phyloP scores from a whole-genome alignment of 2,888 invertebrate genomes.

The Latrodectus hesperus region DNA sequence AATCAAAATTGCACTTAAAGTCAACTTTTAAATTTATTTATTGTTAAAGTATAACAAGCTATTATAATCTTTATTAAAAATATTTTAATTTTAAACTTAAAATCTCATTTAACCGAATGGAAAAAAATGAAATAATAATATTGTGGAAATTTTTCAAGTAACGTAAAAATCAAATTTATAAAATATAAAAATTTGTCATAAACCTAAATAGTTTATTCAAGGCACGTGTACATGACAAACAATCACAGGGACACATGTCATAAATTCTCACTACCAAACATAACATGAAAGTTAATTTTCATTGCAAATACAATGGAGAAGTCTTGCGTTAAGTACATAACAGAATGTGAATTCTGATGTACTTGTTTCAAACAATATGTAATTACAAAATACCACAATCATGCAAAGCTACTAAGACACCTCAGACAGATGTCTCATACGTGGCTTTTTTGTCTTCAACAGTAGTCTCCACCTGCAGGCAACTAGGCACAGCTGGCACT shows the following conservation, averaged over 20 bases:
- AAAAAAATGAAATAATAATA: too few relatives aligned
- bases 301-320: slow-evolving; percentile 2
- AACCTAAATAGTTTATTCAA: neutral
- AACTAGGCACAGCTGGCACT: slow-evolving; percentile 57
- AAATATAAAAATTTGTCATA: too few relatives aligned
- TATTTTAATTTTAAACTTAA: too few relatives aligned
- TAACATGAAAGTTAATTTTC: neutral
- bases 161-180: too few relatives aligned
- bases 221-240: neutral
- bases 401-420: neutral
- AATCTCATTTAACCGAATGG: too few relatives aligned
- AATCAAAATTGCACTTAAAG: too few relatives aligned
- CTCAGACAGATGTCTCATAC: slow-evolving; percentile 58
- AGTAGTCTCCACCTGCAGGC: slow-evolving; percentile 40
- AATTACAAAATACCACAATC: neutral
- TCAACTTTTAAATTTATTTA: too few relatives aligned
- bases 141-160: too few relatives aligned
- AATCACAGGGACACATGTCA: neutral
- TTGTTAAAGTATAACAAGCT: too few relatives aligned
- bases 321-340: neutral
- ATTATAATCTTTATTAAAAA: too few relatives aligned
- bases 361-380: neutral
- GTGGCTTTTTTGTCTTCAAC: slow-evolving; percentile 49
- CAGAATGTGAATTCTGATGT: neutral
- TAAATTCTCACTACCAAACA: neutral